Conservation (phyloP, 2,113 vertebrate genomes). For the Microcebus tavaratra region DNA sequence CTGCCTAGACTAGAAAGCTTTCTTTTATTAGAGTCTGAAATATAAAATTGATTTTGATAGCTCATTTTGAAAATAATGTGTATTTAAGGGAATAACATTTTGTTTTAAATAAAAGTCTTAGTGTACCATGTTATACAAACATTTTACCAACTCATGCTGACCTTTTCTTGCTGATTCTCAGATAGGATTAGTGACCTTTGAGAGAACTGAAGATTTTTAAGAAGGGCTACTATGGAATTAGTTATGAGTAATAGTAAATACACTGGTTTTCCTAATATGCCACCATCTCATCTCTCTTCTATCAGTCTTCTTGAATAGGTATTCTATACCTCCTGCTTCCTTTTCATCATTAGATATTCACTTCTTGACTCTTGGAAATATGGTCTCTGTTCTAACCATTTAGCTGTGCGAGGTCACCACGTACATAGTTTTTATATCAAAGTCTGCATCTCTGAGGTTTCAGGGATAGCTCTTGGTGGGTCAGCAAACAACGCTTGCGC, state of each 20-base stretch:
- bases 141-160: constrained; percentile 1
- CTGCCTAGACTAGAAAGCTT: constrained; percentile 42
- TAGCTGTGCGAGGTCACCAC: background rate
- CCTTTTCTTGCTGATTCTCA: constrained; percentile 22
- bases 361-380: background rate
- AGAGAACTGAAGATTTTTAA: background rate
- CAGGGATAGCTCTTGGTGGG: background rate
- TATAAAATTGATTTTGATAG: constrained; percentile 47
- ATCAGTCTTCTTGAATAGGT: background rate
- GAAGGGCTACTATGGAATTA: background rate
- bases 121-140: background rate
- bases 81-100: constrained; percentile 50
- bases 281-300: background rate
- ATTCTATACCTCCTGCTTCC: background rate
- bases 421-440: background rate
- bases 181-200: constrained; percentile 8
- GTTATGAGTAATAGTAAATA: background rate
- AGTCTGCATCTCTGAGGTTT: background rate
- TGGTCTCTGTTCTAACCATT: background rate
- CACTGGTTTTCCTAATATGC: constrained; percentile 6
- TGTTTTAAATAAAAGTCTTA: constrained; percentile 55
- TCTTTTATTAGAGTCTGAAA: constrained; percentile 55
- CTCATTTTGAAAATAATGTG: constrained; percentile 54
- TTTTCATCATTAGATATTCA: background rate
- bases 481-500: background rate